These are phyloP conservation scores for Hystrix brachyura DNA, from an alignment of 2,113 vertebrate species.

Conservation along the genomic window DNA sequence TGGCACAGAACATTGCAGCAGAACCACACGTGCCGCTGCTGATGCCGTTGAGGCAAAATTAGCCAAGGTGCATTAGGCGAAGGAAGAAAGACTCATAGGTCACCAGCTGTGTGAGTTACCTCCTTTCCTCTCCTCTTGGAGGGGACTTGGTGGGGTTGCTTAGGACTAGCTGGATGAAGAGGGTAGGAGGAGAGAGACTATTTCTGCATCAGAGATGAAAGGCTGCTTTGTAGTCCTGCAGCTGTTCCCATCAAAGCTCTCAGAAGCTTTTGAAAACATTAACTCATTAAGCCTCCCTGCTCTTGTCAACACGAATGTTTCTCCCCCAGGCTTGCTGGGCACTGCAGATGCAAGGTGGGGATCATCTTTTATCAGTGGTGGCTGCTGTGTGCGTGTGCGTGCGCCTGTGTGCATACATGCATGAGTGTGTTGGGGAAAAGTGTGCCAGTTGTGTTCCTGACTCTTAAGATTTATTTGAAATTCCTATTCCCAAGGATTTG, in stretches of 20 bases:
- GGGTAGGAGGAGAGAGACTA: not conserved
- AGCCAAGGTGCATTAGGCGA: conserved; percentile 21
- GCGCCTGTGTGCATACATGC: not conserved
- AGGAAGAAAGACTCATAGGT: not conserved
- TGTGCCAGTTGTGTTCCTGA: not conserved
- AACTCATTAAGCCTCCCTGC: conserved; percentile 50
- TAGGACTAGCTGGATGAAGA: not conserved
- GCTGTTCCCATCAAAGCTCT: conserved; percentile 61
- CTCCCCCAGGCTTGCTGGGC: not conserved
- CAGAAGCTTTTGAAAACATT: conserved; percentile 66
- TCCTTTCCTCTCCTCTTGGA: not conserved
- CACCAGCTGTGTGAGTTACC: not conserved
- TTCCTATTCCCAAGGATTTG: not conserved
- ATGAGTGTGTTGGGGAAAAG: not conserved
- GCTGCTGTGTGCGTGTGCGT: not conserved
- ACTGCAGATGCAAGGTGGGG: not conserved
- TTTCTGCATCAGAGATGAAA: conserved; percentile 59
- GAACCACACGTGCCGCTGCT: not conserved
- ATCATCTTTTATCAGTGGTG: not conserved
- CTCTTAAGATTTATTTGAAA: not conserved
- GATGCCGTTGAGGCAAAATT: conserved; percentile 14
- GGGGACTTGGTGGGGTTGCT: not conserved
- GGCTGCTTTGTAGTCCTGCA: conserved; percentile 41
- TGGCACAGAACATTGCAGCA: conserved; percentile 6
- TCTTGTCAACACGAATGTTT: not conserved